Evolutionary conservation across 2,888 invertebrate species (phyloP), one percentile per base, ranked within the genome.

Genomic region (Drosophila meridiana): DNA sequence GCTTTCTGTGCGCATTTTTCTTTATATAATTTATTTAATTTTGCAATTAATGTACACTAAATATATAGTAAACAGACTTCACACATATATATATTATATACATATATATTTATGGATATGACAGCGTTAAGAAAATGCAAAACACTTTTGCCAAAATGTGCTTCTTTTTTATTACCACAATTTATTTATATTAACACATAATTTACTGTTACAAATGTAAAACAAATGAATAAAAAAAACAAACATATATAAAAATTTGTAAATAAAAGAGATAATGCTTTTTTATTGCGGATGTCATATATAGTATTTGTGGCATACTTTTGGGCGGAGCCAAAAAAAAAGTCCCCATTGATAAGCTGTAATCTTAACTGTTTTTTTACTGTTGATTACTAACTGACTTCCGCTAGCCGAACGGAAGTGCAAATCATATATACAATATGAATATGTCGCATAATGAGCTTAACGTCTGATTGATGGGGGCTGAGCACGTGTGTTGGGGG

Each of bases 141-240:
- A 66, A 47, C 61, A 71, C 60, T 62, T 79, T 87, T 74, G 80
- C 80, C 84, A 81, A 82, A 75, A 67, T 82, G 71, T 85, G 76
- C 68, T 87, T 74, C 83, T 57, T 40, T 38, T 56, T 56, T 56
- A 56, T 30, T 56, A 57, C 57, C 62, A 67, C 61, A 66, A 71
- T 79, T 66, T 87, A 85, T 83, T 89, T 85, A 87, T 84, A 87
- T 87, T 85, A 85, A 86, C 82, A 78, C 73, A 66, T 86, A 88
- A 86, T 86, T 88, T 83, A 87, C 69, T 70, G 74, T 73, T 77
- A 67, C 60, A 68, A 73, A 56, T 61, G 64, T 72, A 69, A 80
- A 69, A 65, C 0, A 67, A 74, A 65, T 14, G 50, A 65, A 62
- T 57, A 13, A 59, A 65, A 59, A 62, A 43, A 13, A 59, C 62